Conservation (phyloP, 2,113 vertebrate species). For the Sander lucioperca region DNA sequence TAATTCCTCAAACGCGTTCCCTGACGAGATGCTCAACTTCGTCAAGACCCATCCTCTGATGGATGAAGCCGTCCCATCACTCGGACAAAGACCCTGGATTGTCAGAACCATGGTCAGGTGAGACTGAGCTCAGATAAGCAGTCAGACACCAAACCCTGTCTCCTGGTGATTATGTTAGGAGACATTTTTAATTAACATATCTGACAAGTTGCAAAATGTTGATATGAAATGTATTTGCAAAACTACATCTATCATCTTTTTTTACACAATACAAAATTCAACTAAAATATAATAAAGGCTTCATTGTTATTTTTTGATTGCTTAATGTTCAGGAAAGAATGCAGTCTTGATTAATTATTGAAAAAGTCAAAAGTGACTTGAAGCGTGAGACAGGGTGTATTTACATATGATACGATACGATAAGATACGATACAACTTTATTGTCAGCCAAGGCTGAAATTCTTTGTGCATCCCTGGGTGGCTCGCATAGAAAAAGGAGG, state of each 20-base stretch:
- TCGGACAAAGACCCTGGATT: constrained; percentile 94
- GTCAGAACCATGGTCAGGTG: constrained; percentile 93
- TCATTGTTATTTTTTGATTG: background rate
- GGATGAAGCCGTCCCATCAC: constrained; percentile 92
- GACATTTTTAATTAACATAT: background rate
- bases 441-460: too few species aligned
- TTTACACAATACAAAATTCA: background rate
- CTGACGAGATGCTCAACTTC: constrained; percentile 96
- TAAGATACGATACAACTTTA: too few species aligned
- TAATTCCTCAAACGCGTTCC: constrained; percentile 93
- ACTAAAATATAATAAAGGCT: background rate
- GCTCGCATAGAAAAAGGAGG: too few species aligned
- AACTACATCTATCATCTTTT: background rate
- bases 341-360: background rate
- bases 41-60: constrained; percentile 96
- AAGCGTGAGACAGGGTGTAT: background rate
- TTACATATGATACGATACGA: too few species aligned
- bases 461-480: too few species aligned
- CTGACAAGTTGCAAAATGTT: background rate
- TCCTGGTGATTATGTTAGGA: background rate
- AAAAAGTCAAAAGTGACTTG: background rate
- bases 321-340: background rate
- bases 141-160: background rate
- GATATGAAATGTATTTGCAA: background rate
- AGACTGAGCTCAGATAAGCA: constrained; percentile 49